phyloP scores from a whole-genome alignment of 1,140 invertebrate genomes.

The Tetragonula clypearis region DNA sequence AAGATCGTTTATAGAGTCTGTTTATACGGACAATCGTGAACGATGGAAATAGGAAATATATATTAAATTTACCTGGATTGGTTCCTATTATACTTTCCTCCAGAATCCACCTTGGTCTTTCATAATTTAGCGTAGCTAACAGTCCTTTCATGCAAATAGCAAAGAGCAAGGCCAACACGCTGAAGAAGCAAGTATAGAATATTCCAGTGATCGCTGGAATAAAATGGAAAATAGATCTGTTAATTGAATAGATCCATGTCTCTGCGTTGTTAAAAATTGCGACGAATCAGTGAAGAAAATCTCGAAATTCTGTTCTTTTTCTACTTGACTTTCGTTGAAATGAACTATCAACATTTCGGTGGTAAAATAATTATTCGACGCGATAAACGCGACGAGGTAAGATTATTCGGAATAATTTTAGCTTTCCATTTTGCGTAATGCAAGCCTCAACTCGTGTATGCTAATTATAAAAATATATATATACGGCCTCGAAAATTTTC shows the following conservation, averaged over 20 bases:
- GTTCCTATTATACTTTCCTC: slow-evolving; percentile 91
- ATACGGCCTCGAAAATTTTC: slow-evolving; percentile 47
- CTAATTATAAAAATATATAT: slow-evolving; percentile 2
- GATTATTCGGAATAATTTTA: background rate
- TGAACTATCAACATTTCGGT: background rate
- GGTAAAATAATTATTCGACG: background rate
- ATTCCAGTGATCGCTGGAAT: slow-evolving; percentile 87
- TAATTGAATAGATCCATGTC: background rate
- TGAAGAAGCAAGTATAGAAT: slow-evolving; percentile 95
- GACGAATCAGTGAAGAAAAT: background rate
- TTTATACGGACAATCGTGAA: no score
- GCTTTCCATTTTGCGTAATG: background rate
- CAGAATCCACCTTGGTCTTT: slow-evolving; percentile 88
- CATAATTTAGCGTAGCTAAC: slow-evolving; percentile 86
- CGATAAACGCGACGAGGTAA: background rate
- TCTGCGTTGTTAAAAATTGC: background rate
- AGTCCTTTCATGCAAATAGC: slow-evolving; percentile 91
- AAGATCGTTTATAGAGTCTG: no score
- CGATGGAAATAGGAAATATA: background rate
- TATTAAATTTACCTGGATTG: slow-evolving; percentile 90
- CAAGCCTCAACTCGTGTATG: background rate
- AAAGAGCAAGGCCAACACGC: slow-evolving; percentile 89
- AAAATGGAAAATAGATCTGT: slow-evolving; percentile 48
- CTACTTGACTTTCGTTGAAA: background rate
- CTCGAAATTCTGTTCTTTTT: background rate